phyloP scores from a whole-genome alignment of 1,140 invertebrate species.

The Antheraea mylitta region DNA sequence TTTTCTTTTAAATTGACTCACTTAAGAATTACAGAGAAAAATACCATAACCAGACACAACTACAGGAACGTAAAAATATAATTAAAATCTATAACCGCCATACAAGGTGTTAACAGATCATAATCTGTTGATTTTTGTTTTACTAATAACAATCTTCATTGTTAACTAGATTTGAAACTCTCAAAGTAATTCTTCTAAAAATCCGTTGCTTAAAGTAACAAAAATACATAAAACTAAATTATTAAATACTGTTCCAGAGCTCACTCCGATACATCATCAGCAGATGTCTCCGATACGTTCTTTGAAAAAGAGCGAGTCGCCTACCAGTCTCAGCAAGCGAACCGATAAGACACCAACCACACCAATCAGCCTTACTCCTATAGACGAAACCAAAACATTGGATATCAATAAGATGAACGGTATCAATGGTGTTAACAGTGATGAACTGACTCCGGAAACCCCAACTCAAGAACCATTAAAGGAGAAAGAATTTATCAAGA shows the following conservation, averaged over 20 bases:
- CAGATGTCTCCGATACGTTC: slow-evolving; percentile 75
- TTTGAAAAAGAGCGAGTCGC: slow-evolving; percentile 73
- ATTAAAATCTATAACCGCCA: background rate
- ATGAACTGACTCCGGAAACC: slow-evolving; percentile 64
- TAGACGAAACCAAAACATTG: slow-evolving; percentile 72
- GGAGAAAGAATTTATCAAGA: slow-evolving; percentile 62
- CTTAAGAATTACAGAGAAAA: too few species aligned
- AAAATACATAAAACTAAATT: background rate
- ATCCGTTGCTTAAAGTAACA: too few species aligned
- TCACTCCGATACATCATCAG: slow-evolving; percentile 75
- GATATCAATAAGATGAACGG: slow-evolving; percentile 73
- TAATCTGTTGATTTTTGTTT: too few species aligned
- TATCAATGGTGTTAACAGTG: slow-evolving; percentile 63
- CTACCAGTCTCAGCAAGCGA: slow-evolving; percentile 68
- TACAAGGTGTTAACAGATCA: too few species aligned
- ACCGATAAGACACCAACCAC: slow-evolving; percentile 76
- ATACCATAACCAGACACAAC: too few species aligned
- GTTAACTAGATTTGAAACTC: slow-evolving; percentile 3
- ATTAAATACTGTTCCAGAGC: slow-evolving; percentile 69
- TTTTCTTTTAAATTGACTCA: too few species aligned
- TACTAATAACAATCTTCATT: background rate
- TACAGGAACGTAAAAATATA: too few species aligned
- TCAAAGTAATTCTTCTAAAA: background rate
- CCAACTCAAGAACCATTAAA: slow-evolving; percentile 56
- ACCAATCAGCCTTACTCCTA: slow-evolving; percentile 72